Evolutionary conservation across 37 sponge, comb jelly and placozoan species (phyloP), one percentile per base, ranked within the genome.

Genomic region (Corticium candelabrum): DNA sequence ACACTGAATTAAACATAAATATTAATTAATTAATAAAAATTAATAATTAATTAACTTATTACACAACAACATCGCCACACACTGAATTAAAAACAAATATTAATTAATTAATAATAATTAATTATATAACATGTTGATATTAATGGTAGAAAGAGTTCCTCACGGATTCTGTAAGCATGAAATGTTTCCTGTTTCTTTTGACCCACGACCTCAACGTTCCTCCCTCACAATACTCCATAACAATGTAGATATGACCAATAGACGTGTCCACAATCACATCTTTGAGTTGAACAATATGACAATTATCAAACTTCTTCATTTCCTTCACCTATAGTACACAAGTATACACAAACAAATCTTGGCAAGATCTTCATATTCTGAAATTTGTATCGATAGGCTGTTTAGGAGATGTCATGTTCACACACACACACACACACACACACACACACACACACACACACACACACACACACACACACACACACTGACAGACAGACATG

Each of bases 211-310:
- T 77, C 33, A 95, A 80, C 76, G 87, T 95, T 29, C 96, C 96
- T 40, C 91, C 92, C 40, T 88, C 87, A 57, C 96, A 95, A 62
- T 76, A 81, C 74, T 95, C 96, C 96, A 95, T 95, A 0, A 91
- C 72, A 2, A 91, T 84, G 77, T 81, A 86, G 77, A 50, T 21
- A 21, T 50, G 62, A 50, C 21, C 21, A 21, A 50, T 11, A 50
- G 21, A 11, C 15, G 11, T 21, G 62, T 50, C 62, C 21, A 50
- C 11, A 21, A 50, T 50, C 62, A 21, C 62, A 27, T 50, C 62
- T 21, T 50, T 11, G 21, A 50, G 21, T 50, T 50, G 62, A 50
- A 50, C 62, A 21, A 50, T 50, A 27, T 50, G 62, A 50, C 15
- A 21, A 50, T 50, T 11, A 21, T 50, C 62, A 21, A 50, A 50